Evolutionary conservation across 2,797 vertebrate species (phyloP), one percentile per base, ranked within the genome.

Genomic region (Euphonia xanthogaster): DNA sequence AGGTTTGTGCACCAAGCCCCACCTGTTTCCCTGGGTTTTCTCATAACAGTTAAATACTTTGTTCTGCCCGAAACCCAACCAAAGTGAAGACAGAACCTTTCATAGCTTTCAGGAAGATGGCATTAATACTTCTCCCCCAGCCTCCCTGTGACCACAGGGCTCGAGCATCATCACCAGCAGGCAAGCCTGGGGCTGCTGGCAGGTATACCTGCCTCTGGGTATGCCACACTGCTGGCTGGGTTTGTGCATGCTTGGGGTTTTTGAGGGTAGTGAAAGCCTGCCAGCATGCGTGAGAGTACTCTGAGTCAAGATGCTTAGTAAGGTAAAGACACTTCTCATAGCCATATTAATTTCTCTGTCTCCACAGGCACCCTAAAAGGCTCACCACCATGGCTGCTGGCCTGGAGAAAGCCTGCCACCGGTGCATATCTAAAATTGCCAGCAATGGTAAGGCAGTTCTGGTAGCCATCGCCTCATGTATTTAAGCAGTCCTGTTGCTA

Each of bases 371-470:
- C 45, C 39, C 21, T 8, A 48, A 17, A 39, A 33, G 90, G 35
- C 14, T 33, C 80, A 28, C 48, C 55, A 51, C 33, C 8, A 98
- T 98, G 98, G 78, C 91, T 21, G 97, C 96, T 0, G 97, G 97
- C 53, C 96, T 98, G 77, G 97, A 98, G 93, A 98, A 98, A 96
- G 96, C 95, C 12, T 97, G 97, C 62, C 98, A 98, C 84, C 79
- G 28, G 9, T 98, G 96, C 92, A 97, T 98, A 90, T 98, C 97
- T 9, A 97, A 97, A 84, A 97, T 97, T 37, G 96, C 97, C 96
- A 97, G 97, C 95, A 97, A 96, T 47, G 97, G 97, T 98, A 97
- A 98, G 97, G 68, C 35, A 73, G 23, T 37, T 51, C 73, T 74
- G 79, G 24, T 17, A 60, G 21, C 3, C 14, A 42, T 6, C 7